phyloP scores from a whole-genome alignment of 2,113 vertebrate genomes.

The Zosterops borbonicus region DNA sequence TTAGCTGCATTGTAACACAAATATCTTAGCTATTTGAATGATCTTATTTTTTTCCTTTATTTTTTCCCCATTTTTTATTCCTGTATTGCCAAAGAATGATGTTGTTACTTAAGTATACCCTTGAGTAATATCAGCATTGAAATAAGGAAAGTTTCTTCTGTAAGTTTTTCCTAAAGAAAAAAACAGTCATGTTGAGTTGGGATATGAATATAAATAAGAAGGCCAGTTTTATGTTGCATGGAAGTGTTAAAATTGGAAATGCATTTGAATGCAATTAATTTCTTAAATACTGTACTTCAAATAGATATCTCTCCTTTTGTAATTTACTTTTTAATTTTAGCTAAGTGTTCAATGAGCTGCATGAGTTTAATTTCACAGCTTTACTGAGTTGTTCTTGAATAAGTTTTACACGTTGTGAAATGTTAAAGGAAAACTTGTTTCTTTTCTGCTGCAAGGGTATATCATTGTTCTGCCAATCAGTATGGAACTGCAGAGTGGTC shows the following conservation, averaged over 20 bases:
- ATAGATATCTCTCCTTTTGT: not conserved
- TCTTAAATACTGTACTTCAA: not conserved
- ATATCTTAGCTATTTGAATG: not conserved
- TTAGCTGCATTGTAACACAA: not conserved
- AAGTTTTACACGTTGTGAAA: not conserved
- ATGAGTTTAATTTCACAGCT: not conserved
- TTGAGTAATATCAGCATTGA: not conserved
- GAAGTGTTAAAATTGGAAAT: not conserved
- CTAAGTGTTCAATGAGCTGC: not conserved
- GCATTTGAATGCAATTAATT: not conserved
- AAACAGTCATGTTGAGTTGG: not conserved
- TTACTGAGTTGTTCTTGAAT: not conserved
- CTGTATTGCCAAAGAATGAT: not conserved
- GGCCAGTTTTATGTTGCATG: not conserved
- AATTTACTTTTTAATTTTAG: not conserved
- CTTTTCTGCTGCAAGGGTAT: not conserved
- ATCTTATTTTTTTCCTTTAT: not conserved
- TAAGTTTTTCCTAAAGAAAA: not conserved
- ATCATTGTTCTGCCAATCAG: not conserved
- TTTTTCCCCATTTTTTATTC: not conserved
- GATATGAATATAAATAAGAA: not conserved
- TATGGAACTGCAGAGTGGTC: not conserved
- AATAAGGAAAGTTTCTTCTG: not conserved
- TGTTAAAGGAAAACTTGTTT: not conserved
- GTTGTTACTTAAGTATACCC: not conserved